phyloP scores from a whole-genome alignment of 2,888 invertebrate genomes.

The Phragmatobia fuliginosa region DNA sequence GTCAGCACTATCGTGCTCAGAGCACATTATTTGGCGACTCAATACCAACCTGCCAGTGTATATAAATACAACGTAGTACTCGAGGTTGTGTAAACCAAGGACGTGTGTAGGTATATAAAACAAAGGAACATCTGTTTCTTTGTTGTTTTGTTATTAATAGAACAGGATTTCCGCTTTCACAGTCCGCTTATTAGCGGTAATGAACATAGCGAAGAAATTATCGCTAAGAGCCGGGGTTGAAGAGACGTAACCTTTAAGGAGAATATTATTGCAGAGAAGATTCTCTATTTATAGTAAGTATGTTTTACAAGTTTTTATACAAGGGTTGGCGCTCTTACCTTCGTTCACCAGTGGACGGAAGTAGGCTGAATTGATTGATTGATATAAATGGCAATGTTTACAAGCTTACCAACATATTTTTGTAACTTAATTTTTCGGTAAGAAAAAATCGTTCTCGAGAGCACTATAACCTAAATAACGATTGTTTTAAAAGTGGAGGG shows the following conservation, averaged over 20 bases:
- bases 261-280: neutral
- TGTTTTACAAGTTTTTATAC: neutral
- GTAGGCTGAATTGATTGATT: too few species aligned
- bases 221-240: neutral
- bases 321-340: too few species aligned
- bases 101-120: neutral
- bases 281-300: neutral
- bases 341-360: too few species aligned
- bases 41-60: constrained; percentile 7
- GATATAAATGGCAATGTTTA: neutral
- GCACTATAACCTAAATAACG: too few species aligned
- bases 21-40: constrained; percentile 4
- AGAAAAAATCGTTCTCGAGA: too few species aligned
- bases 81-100: constrained; percentile 9
- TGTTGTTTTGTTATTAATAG: constrained; percentile 2
- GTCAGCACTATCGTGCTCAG: neutral
- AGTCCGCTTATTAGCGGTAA: neutral
- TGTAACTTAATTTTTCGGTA: too few species aligned
- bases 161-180: constrained; percentile 1
- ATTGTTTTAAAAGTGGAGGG: too few species aligned
- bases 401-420: too few species aligned
- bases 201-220: neutral
- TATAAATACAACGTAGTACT: constrained; percentile 5
- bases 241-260: neutral
- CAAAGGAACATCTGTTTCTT: constrained; percentile 5